These are phyloP conservation scores for Cerceris rybyensis DNA, from an alignment of 2,888 invertebrate species.

Conservation along the genomic window DNA sequence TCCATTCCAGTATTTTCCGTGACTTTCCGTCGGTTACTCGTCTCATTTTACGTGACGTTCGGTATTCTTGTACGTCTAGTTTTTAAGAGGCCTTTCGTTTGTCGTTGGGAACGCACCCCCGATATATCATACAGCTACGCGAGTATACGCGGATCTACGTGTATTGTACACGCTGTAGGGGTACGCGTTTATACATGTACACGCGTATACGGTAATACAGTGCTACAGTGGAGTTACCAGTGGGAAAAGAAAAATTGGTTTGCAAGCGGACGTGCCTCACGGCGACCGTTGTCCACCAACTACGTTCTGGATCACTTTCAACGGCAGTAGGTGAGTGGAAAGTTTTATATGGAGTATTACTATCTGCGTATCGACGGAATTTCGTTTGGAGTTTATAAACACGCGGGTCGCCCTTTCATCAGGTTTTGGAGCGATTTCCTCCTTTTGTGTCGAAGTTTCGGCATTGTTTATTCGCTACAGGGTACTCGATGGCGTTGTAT, in stretches of 20 bases:
- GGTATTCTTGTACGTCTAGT: not conserved
- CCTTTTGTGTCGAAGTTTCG: too few relatives aligned
- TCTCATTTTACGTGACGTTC: conserved; percentile 3
- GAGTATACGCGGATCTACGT: not conserved
- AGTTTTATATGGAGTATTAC: conserved; percentile 39
- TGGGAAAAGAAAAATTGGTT: conserved; percentile 64
- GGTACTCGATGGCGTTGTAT: too few relatives aligned
- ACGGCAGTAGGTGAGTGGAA: conserved; percentile 57
- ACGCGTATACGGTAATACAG: conserved; percentile 49
- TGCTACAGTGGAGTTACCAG: conserved; percentile 69
- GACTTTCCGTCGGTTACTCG: not conserved
- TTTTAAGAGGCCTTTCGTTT: not conserved
- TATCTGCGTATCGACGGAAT: conserved; percentile 28
- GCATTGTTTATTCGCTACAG: too few relatives aligned
- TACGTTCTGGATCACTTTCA: conserved; percentile 52
- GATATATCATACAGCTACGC: not conserved
- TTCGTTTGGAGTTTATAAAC: conserved; percentile 1
- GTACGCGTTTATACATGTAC: not conserved
- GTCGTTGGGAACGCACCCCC: not conserved
- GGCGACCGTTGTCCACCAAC: conserved; percentile 55
- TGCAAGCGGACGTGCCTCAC: conserved; percentile 61
- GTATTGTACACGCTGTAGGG: conserved; percentile 8
- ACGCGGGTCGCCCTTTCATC: too few relatives aligned
- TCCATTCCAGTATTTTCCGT: conserved; percentile 5
- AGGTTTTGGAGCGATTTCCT: too few relatives aligned